Percentiles rank a stretch among this genome's conserved stretches.
Evolutionary conservation across 2,888 invertebrate species (phyloP).

Genomic region (Leucophenga maculata): DNA sequence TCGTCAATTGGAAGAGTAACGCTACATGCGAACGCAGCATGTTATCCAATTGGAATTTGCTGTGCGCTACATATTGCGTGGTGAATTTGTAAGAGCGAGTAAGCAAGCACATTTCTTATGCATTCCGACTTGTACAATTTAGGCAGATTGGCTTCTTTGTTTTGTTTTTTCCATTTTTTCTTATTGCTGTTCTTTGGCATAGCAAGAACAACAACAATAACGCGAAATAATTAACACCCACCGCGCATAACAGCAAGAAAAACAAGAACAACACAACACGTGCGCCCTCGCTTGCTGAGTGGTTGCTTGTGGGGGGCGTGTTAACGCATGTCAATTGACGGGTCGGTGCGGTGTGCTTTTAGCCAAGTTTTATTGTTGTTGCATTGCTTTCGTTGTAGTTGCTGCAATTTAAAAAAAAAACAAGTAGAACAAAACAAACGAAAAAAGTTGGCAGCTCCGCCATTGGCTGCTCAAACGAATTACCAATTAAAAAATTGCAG

Average conservation of each 20-base stretch:
- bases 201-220: constrained; percentile 13
- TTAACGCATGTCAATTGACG: constrained; percentile 38
- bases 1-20: constrained; percentile 19
- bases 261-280: constrained; percentile 13
- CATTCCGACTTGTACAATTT: constrained; percentile 38
- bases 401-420: background rate
- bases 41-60: constrained; percentile 52
- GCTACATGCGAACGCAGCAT: background rate
- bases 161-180: constrained; percentile 4
- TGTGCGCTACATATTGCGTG: background rate
- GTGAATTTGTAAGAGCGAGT: constrained; percentile 25
- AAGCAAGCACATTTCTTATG: constrained; percentile 32
- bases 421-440: no score
- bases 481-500: constrained; percentile 14
- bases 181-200: background rate
- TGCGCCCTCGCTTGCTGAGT: constrained; percentile 30
- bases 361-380: background rate
- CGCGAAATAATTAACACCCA: constrained; percentile 47
- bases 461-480: constrained; percentile 32
- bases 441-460: constrained; percentile 24
- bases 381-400: constrained; percentile 20
- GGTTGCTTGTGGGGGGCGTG: constrained; percentile 38
- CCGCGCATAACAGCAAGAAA: constrained; percentile 24
- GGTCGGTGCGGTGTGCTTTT: background rate
- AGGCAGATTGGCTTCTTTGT: background rate